Evolutionary conservation across 2,888 invertebrate species (phyloP).

Genomic region (Eulithis prunata): DNA sequence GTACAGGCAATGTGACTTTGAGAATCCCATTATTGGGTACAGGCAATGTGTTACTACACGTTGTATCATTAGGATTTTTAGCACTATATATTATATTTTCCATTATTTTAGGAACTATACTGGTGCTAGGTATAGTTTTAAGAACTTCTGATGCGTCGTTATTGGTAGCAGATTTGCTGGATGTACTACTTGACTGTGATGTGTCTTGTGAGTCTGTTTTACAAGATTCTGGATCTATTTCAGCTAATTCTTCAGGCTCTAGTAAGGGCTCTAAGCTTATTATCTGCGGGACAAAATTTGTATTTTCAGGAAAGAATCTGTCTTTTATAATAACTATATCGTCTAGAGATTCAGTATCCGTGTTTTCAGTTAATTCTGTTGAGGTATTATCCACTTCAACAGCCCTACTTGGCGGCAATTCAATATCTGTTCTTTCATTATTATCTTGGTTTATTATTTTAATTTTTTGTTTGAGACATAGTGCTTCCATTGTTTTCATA

Average conservation of each 20-base stretch:
- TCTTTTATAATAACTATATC: constrained; percentile 44
- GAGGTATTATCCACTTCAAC: too few relatives aligned
- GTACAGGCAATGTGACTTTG: too few relatives aligned
- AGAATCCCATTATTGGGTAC: constrained; percentile 34
- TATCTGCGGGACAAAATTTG: constrained; percentile 45
- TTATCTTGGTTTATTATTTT: too few relatives aligned
- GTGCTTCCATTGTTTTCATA: constrained; percentile 36
- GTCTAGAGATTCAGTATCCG: too few relatives aligned
- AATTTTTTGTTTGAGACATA: constrained; percentile 46
- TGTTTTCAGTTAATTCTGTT: too few relatives aligned
- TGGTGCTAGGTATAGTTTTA: constrained; percentile 53
- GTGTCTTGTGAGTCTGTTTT: constrained; percentile 77
- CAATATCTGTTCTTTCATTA: too few relatives aligned
- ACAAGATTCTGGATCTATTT: constrained; percentile 81
- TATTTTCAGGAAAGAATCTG: constrained; percentile 53
- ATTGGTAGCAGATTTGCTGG: constrained; percentile 53
- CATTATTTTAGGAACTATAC: too few relatives aligned
- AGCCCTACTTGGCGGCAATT: too few relatives aligned
- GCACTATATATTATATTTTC: constrained; percentile 58
- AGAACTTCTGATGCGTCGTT: too few relatives aligned
- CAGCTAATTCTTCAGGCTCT: constrained; percentile 61
- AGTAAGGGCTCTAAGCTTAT: constrained; percentile 47
- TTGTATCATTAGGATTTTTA: constrained; percentile 37
- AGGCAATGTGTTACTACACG: constrained; percentile 13
- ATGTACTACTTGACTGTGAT: constrained; percentile 58